Conservation (phyloP, 37 sponge, comb jelly and placozoan species). For the Halichondria panicea region DNA sequence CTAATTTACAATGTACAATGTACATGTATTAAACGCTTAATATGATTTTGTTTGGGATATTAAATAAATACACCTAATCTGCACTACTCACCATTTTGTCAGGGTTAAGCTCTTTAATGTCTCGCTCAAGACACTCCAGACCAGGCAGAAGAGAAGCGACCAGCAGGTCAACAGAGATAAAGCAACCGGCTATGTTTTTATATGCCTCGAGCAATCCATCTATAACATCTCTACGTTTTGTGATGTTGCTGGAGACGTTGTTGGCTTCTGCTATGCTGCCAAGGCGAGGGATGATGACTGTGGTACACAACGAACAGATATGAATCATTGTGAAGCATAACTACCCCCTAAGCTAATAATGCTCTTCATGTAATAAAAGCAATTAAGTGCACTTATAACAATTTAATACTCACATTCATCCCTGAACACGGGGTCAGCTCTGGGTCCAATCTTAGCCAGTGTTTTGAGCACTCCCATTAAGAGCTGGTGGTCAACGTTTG, state of each 20-base stretch:
- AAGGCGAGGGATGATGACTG: conserved; percentile 82
- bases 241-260: conserved; percentile 51
- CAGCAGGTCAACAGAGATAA: conserved; percentile 74
- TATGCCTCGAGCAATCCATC: conserved; percentile 67
- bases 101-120: conserved; percentile 22
- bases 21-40: neutral
- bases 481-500: conserved; percentile 47
- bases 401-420: conserved; percentile 86
- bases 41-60: neutral
- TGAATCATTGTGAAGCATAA: neutral
- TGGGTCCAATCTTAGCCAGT: conserved; percentile 72
- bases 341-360: too few relatives aligned
- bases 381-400: neutral
- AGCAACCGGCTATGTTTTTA: conserved; percentile 77
- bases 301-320: neutral
- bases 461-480: conserved; percentile 68
- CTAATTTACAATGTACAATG: too few relatives aligned
- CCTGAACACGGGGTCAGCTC: conserved; percentile 84
- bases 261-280: conserved; percentile 30
- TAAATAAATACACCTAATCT: neutral
- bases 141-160: conserved; percentile 53
- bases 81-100: conserved; percentile 40
- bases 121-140: conserved; percentile 31
- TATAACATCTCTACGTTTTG: conserved; percentile 64
- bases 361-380: neutral